Base-by-base conservation (phyloP, 1,140 invertebrate species). In the Aphaenogaster ashmeadi region DNA sequence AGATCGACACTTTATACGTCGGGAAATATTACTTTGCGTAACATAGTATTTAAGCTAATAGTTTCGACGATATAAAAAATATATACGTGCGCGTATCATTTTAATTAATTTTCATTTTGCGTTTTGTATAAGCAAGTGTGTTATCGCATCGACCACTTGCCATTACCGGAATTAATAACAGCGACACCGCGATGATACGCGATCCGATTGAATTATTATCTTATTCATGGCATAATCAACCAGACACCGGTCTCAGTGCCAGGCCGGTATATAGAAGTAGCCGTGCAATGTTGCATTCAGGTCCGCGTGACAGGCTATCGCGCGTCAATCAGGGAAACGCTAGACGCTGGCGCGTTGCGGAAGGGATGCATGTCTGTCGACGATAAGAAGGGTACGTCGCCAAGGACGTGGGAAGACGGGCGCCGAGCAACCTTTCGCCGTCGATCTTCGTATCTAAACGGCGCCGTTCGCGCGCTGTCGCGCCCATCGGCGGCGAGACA, bases 391-490 rank as follows among this genome's bases (percentile, higher is more conserved):
- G 79, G 54, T 54, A 36, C 64, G 62, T 83, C 87, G 77, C 21
- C 89, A 90, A 90, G 89, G 88, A 69, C 89, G 88, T 41, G 44
- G 58, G 56, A 80, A 83, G 64, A 74, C 83, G 62, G 75, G 56
- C 41, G 64, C 27, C 84, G 86, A 15, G 64, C 77, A 84, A 79
- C 79, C 89, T 90, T 90, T 90, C 79, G 75, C 80, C 87, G 36
- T 38, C 54, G 56, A 38, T 64, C 27, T 44, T 62, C 60, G 66
- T 33, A 44, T 67, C 13, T 47, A 62, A 47, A 44, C 6, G 27
- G 56, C 33, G 33, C 75, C 86, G 78, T 71, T 89, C 79, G 86
- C 85, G 83, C 62, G 81, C 83, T 52, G 50, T 33, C 7, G 38
- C 18, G 50, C 77, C 86, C 72, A 79, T 83, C 84, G 84, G 71